Evolutionary conservation across 2,888 invertebrate genomes (phyloP).

Genomic region (Leptopilina myrica): DNA sequence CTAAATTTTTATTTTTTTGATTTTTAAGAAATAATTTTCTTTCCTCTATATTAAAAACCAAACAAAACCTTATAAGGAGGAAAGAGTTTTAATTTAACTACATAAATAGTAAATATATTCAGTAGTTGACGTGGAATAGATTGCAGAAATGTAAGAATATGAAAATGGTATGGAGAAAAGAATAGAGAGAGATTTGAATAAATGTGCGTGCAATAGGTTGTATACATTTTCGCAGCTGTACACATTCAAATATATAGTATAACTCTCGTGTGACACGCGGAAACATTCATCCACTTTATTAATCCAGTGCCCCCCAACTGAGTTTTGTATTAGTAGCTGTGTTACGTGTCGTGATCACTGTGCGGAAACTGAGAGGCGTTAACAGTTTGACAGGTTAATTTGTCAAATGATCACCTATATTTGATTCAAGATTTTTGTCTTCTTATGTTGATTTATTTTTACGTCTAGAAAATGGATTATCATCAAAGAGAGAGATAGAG

Average conservation of each 20-base stretch:
- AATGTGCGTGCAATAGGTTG: constrained; percentile 1
- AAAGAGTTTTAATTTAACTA: too few relatives aligned
- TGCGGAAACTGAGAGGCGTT: constrained; percentile 18
- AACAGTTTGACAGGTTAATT: constrained; percentile 5
- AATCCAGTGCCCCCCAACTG: constrained; percentile 21
- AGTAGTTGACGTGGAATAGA: too few relatives aligned
- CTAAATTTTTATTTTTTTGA: too few relatives aligned
- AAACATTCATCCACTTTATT: constrained; percentile 36
- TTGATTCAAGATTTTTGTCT: neutral
- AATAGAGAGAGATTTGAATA: neutral
- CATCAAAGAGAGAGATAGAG: too few relatives aligned
- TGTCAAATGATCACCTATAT: constrained; percentile 14
- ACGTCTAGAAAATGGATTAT: too few relatives aligned
- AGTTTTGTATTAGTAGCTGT: neutral
- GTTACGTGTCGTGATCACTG: neutral
- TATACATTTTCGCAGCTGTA: constrained; percentile 5
- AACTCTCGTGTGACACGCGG: constrained; percentile 24
- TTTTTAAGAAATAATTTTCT: too few relatives aligned
- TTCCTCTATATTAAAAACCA: too few relatives aligned
- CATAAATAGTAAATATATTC: too few relatives aligned
- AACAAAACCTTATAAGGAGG: too few relatives aligned
- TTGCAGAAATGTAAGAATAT: too few relatives aligned
- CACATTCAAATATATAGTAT: neutral
- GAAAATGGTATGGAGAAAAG: neutral
- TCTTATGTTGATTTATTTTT: neutral